These are phyloP conservation scores for Antechinus flavipes DNA, from an alignment of 2,113 vertebrate genomes.

Conservation along the genomic window DNA sequence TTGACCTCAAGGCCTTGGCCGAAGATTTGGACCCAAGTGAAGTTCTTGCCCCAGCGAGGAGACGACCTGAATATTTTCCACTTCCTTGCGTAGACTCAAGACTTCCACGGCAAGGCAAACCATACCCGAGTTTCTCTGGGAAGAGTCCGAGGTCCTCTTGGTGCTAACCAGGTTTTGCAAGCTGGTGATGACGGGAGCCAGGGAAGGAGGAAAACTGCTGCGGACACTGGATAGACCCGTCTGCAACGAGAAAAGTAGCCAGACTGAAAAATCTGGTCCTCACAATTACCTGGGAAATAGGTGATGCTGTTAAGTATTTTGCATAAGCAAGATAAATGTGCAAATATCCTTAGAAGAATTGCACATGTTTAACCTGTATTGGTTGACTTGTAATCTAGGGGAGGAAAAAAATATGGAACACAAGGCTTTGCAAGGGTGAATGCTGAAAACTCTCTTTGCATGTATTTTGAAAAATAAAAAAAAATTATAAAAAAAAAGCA, in stretches of 20 bases:
- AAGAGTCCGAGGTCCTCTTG: slow-evolving; percentile 81
- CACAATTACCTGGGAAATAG: neutral
- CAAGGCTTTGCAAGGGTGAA: too few relatives aligned
- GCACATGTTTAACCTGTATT: too few relatives aligned
- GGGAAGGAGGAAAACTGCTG: slow-evolving; percentile 81
- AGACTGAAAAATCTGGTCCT: neutral
- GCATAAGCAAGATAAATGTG: neutral
- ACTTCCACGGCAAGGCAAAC: neutral
- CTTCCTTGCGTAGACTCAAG: neutral
- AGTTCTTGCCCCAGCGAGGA: neutral
- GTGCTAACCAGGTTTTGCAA: slow-evolving; percentile 84
- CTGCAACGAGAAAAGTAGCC: slow-evolving; percentile 80
- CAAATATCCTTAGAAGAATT: too few relatives aligned
- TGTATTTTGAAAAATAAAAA: too few relatives aligned
- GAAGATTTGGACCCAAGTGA: neutral
- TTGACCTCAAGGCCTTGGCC: neutral
- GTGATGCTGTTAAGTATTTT: neutral
- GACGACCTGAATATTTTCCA: neutral
- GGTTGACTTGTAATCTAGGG: too few relatives aligned
- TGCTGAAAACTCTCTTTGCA: too few relatives aligned
- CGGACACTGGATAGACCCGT: slow-evolving; percentile 82
- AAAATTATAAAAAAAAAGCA: too few relatives aligned
- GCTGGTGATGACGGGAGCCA: slow-evolving; percentile 80
- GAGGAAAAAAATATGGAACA: too few relatives aligned
- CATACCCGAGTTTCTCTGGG: slow-evolving; percentile 84